These are phyloP conservation scores for Squalus acanthias DNA, from an alignment of 2,797 vertebrate species.

Conservation along the genomic window DNA sequence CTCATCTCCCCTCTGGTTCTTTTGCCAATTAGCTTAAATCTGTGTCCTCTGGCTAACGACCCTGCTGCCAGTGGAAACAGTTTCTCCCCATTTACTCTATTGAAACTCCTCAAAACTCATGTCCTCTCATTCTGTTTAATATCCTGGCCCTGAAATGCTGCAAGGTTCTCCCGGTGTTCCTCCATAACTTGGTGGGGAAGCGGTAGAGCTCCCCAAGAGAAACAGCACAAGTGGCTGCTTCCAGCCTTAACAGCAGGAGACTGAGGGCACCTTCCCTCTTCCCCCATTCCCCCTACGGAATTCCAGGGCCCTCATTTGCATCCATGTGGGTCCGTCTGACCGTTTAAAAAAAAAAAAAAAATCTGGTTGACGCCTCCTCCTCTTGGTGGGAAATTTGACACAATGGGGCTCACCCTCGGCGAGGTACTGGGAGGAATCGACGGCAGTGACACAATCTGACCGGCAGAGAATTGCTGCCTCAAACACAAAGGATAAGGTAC, in stretches of 20 bases:
- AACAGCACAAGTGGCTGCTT: not conserved
- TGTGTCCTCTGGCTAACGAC: too few species aligned
- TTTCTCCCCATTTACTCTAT: not conserved
- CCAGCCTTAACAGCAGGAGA: not conserved
- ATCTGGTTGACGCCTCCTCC: not conserved
- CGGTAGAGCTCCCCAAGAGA: too few species aligned
- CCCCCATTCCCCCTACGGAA: not conserved
- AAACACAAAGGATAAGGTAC: not conserved
- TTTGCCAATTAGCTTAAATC: too few species aligned
- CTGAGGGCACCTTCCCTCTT: not conserved
- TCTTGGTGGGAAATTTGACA: not conserved
- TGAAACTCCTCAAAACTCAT: not conserved
- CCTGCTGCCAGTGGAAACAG: not conserved
- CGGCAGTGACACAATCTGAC: not conserved
- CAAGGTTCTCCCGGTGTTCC: not conserved
- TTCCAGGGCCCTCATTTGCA: not conserved
- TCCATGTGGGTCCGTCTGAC: not conserved
- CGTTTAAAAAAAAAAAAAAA: not conserved
- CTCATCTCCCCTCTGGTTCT: not conserved
- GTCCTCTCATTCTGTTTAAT: not conserved
- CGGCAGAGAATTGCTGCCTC: not conserved
- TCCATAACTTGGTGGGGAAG: not conserved
- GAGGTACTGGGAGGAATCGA: not conserved
- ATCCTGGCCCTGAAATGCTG: not conserved
- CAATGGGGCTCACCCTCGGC: not conserved